Conservation (phyloP, 1,140 invertebrate species). For the Aphis gossypii region DNA sequence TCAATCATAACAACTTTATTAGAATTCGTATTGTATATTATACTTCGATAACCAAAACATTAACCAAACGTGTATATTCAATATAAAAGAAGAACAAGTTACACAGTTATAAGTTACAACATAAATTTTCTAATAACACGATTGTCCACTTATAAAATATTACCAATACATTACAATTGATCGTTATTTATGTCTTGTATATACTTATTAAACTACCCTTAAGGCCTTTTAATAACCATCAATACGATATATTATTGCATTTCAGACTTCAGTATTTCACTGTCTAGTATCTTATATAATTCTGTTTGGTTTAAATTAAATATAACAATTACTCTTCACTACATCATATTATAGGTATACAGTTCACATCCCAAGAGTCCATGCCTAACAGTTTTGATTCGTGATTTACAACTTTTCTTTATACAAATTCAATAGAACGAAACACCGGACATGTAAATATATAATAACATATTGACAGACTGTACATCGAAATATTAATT, state of each 20-base stretch:
- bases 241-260: not conserved
- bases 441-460: not conserved
- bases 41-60: constrained; percentile 9
- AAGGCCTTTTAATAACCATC: constrained; percentile 4
- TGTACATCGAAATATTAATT: constrained; percentile 5
- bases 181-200: constrained; percentile 15
- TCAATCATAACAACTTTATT: constrained; percentile 29
- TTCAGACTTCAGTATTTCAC: not conserved
- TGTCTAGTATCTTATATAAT: not conserved
- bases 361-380: not conserved
- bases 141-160: constrained; percentile 37
- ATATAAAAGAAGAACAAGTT: not conserved
- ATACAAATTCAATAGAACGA: not conserved
- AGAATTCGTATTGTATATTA: constrained; percentile 14
- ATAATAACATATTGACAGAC: not conserved
- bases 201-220: constrained; percentile 37
- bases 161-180: constrained; percentile 16
- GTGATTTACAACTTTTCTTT: constrained; percentile 26
- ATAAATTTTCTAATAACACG: constrained; percentile 27
- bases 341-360: not conserved
- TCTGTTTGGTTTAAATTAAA: constrained; percentile 23
- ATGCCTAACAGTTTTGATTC: constrained; percentile 32
- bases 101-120: constrained; percentile 21
- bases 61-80: constrained; percentile 25
- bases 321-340: constrained; percentile 16